Evolutionary conservation across 2,888 invertebrate species (phyloP).

Genomic region (Ditula angustiorana): DNA sequence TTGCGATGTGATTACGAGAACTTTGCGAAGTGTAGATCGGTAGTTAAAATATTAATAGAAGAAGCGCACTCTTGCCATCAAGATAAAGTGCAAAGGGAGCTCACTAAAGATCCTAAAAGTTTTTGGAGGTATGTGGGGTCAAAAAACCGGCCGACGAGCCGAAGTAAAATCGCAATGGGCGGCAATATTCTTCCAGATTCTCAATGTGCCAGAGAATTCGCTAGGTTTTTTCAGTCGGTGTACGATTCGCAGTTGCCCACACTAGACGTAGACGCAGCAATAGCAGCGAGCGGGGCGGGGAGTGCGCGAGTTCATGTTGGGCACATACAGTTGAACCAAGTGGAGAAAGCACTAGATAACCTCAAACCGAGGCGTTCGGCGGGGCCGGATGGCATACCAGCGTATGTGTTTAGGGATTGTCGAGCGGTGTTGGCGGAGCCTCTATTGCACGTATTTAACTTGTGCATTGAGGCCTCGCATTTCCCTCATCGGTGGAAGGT

Average conservation of each 20-base stretch:
- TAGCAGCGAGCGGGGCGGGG: not conserved
- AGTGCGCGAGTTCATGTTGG: not conserved
- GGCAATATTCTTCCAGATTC: not conserved
- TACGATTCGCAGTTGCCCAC: not conserved
- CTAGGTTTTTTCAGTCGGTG: not conserved
- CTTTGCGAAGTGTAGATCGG: not conserved
- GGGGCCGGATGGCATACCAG: not conserved
- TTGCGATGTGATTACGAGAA: not conserved
- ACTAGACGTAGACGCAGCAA: not conserved
- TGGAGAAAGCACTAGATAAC: not conserved
- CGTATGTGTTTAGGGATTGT: slow-evolving; percentile 10
- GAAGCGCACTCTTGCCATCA: not conserved
- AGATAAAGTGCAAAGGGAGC: not conserved
- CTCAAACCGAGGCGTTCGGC: slow-evolving; percentile 2
- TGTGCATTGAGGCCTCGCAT: too few relatives aligned
- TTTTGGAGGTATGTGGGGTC: slow-evolving; percentile 1
- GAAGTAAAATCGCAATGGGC: not conserved
- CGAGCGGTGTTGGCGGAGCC: too few relatives aligned
- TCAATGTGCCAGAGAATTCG: not conserved
- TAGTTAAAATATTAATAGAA: not conserved
- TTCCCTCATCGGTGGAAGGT: too few relatives aligned
- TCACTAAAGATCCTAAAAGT: not conserved
- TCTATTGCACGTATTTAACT: too few relatives aligned
- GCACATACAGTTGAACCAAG: not conserved
- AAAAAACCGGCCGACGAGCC: not conserved